These are phyloP conservation scores for Phocides pigmalion DNA, from an alignment of 1,140 invertebrate genomes.

Conservation along the genomic window DNA sequence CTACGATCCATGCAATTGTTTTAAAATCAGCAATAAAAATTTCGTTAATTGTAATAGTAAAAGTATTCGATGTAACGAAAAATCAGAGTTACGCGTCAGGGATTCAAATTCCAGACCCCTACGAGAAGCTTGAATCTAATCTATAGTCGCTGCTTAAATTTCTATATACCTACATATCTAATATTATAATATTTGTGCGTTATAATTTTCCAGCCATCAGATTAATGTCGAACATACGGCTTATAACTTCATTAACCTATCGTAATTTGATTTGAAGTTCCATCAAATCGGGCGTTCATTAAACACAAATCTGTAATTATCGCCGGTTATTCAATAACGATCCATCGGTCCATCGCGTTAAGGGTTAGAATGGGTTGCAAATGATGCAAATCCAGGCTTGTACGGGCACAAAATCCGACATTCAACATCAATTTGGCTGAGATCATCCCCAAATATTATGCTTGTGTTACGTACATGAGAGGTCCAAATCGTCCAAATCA, in stretches of 20 bases:
- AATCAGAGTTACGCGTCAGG: too few species aligned
- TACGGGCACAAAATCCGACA: slow-evolving; percentile 27
- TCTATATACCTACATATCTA: too few species aligned
- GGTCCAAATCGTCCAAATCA: slow-evolving; percentile 8
- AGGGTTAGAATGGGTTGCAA: slow-evolving; percentile 1
- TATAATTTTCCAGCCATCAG: neutral
- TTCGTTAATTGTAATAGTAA: too few species aligned
- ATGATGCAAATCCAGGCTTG: slow-evolving; percentile 19
- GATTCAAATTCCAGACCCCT: too few species aligned
- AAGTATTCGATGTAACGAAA: too few species aligned
- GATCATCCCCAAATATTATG: slow-evolving; percentile 37
- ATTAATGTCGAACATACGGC: slow-evolving; percentile 9
- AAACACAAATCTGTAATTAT: slow-evolving; percentile 30
- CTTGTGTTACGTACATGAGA: slow-evolving; percentile 32
- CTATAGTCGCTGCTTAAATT: too few species aligned
- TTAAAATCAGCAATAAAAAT: too few species aligned
- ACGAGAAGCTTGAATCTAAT: too few species aligned
- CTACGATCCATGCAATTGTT: too few species aligned
- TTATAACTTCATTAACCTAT: slow-evolving; percentile 30
- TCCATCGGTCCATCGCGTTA: neutral
- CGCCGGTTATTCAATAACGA: neutral
- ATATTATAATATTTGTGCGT: too few species aligned
- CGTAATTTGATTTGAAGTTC: slow-evolving; percentile 30
- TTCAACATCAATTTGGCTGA: slow-evolving; percentile 40
- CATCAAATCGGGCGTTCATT: slow-evolving; percentile 30